Conservation (phyloP, 2,113 vertebrate genomes). For the Crotalus tigris region DNA sequence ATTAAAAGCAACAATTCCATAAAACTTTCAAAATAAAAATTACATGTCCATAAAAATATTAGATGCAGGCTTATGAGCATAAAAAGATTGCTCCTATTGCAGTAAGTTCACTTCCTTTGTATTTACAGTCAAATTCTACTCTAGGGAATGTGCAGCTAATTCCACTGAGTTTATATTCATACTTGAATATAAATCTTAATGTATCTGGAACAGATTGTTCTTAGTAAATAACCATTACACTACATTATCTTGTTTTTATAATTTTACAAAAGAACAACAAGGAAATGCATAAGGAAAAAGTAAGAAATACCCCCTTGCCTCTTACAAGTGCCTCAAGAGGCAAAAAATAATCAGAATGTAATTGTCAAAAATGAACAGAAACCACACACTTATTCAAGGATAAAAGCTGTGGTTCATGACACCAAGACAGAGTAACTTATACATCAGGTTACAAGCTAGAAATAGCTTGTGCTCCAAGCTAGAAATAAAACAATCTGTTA, state of each 20-base stretch:
- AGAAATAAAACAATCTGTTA: neutral
- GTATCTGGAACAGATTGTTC: neutral
- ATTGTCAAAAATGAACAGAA: neutral
- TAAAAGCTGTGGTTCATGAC: neutral
- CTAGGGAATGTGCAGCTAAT: neutral
- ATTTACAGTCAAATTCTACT: neutral
- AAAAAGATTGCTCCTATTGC: neutral
- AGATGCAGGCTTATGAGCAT: neutral
- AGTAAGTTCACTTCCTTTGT: neutral
- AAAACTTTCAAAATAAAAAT: neutral
- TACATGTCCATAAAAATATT: neutral
- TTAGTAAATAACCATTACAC: neutral
- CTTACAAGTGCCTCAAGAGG: neutral
- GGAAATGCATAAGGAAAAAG: neutral
- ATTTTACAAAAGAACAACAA: neutral
- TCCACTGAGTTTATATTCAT: neutral
- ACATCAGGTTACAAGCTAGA: neutral
- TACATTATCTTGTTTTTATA: neutral
- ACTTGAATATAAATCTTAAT: neutral
- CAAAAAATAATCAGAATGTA: neutral
- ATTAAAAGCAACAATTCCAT: neutral
- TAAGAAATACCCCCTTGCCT: neutral
- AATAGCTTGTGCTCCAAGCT: neutral
- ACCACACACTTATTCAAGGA: neutral
- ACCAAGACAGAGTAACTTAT: neutral